Conservation (phyloP, 1,140 invertebrate genomes). For the Arctopsyche grandis region DNA sequence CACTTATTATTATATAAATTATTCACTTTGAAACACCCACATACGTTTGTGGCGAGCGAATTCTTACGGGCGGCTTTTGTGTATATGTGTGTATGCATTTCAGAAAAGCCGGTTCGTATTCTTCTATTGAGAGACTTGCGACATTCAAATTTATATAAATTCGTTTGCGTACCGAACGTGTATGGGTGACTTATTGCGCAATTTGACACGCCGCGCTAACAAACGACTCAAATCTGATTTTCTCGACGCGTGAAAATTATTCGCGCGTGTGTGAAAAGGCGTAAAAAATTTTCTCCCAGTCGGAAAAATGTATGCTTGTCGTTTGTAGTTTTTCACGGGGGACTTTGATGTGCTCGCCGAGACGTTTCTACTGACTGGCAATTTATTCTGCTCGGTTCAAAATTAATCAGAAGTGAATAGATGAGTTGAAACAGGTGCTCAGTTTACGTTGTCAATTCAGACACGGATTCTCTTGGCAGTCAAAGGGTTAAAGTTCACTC, state of each 20-base stretch:
- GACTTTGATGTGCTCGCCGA: too few species aligned
- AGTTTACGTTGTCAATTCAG: not conserved
- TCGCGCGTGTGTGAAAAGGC: too few species aligned
- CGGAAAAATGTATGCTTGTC: too few species aligned
- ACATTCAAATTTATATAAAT: not conserved
- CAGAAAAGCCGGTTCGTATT: not conserved
- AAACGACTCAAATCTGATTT: not conserved
- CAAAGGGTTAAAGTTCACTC: not conserved
- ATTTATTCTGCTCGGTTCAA: not conserved
- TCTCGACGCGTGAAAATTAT: slow-evolving; percentile 6
- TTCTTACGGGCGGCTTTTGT: not conserved
- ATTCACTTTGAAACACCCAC: slow-evolving; percentile 17
- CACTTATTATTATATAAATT: slow-evolving; percentile 15
- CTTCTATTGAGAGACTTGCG: not conserved
- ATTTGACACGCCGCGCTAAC: not conserved
- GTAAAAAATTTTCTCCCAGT: too few species aligned
- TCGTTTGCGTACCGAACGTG: not conserved
- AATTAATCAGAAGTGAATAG: not conserved
- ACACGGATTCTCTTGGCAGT: not conserved
- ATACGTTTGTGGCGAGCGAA: not conserved
- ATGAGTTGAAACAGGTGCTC: not conserved
- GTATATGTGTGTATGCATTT: not conserved
- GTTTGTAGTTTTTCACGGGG: too few species aligned
- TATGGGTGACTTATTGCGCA: slow-evolving; percentile 6
- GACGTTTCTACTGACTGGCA: not conserved